These are phyloP conservation scores for Halcyon chelicuti DNA, from an alignment of 2,797 vertebrate species.

Conservation along the genomic window DNA sequence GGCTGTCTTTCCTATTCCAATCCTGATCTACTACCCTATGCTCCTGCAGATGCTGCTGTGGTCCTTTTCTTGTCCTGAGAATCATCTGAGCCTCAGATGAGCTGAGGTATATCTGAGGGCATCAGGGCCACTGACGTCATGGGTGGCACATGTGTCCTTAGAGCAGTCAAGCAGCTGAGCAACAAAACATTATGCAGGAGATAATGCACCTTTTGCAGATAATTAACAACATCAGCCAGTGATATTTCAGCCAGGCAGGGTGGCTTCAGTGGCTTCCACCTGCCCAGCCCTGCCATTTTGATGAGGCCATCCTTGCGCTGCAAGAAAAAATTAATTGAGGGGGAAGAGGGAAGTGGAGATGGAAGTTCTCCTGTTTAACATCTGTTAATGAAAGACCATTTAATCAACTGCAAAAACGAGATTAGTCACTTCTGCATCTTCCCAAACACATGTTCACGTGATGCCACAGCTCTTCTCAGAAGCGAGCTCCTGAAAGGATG, in stretches of 20 bases:
- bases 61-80: not conserved
- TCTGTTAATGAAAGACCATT: not conserved
- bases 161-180: not conserved
- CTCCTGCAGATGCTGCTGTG: not conserved
- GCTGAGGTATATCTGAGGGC: not conserved
- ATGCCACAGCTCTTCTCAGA: not conserved
- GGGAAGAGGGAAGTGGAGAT: not conserved
- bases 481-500: not conserved
- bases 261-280: not conserved
- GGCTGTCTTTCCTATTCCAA: not conserved
- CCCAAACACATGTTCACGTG: not conserved
- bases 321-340: not conserved
- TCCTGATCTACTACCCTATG: too few relatives aligned
- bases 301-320: not conserved
- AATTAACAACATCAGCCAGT: not conserved
- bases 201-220: not conserved
- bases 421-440: not conserved
- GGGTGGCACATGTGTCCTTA: not conserved
- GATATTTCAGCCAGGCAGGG: not conserved
- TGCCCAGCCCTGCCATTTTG: not conserved
- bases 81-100: not conserved
- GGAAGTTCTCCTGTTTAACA: not conserved
- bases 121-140: not conserved
- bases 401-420: not conserved
- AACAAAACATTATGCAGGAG: not conserved